A percentile compares a stretch with the other conserved stretches of the same genome.
Evolutionary conservation across 2,113 vertebrate species (phyloP).

Genomic region (Cryptoleucopteryx plumbea): DNA sequence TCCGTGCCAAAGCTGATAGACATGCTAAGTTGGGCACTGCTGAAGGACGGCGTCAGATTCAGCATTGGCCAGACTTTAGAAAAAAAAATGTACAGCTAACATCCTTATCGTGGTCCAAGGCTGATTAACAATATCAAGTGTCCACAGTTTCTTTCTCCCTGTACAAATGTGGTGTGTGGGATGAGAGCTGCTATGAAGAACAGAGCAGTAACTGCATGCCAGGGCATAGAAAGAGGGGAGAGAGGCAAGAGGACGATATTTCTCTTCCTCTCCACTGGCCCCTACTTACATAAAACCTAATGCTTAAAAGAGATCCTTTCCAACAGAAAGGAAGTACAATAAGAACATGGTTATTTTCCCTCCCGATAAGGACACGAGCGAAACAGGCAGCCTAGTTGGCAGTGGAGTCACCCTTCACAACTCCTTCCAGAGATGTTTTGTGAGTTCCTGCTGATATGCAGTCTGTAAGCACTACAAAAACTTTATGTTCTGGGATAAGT

Average conservation of each 20-base stretch:
- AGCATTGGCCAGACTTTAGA: neutral
- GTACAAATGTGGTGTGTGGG: neutral
- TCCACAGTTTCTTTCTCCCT: neutral
- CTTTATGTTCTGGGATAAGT: neutral
- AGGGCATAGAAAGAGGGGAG: neutral
- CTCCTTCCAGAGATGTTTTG: neutral
- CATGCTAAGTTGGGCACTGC: neutral
- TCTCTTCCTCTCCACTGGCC: neutral
- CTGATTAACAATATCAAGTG: neutral
- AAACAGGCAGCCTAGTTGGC: neutral
- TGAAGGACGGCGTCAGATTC: neutral
- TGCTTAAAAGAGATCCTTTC: neutral
- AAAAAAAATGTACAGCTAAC: neutral
- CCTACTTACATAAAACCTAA: neutral
- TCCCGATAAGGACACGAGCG: neutral
- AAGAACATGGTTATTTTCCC: neutral
- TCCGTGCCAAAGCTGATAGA: neutral
- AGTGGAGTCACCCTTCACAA: rapidly evolving
- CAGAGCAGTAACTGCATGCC: neutral
- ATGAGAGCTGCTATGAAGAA: neutral
- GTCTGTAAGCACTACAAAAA: neutral
- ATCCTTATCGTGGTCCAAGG: neutral
- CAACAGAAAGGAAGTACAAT: neutral
- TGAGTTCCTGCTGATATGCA: neutral
- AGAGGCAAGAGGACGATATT: neutral